Base-by-base conservation (phyloP, 2,113 vertebrate genomes). In the Sigmodon hispidus region DNA sequence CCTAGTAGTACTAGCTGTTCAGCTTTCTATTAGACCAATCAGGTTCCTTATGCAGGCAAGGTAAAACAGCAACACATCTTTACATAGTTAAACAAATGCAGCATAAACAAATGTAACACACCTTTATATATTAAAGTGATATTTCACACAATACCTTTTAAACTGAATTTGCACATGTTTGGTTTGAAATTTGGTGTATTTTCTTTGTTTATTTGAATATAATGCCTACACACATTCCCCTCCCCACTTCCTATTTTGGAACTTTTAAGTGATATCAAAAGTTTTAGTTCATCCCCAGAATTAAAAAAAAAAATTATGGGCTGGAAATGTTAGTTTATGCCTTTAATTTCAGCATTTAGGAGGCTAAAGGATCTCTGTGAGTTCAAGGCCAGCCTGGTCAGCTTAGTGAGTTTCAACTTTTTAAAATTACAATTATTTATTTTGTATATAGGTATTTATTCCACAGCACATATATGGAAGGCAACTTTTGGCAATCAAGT, bases 181-280 rank as follows among this genome's bases (percentile, higher is more conserved):
- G 85, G 75, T 69, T 90, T 70, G 36, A 88, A 43, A 88, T 79
- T 36, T 40, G 31, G 67, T 50, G 81, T 21, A 88, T 81, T 91
- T 93, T 40, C 15, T 77, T 93, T 65, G 87, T 89, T 61, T 70
- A 52, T 93, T 93, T 90, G 69, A 73, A 36, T 77, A 26, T 22
- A 87, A 89, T n/a, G 17, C 73, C 45, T 50, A 72, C 34, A 90
- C 31, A 77, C 11, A 55, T 59, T 69, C 50, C 7, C 26, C n/a
- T n/a, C 81, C 76, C 55, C 55, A 36, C 52, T 73, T 77, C 79
- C 61, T 95, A 65, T 9, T 59, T 52, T 26, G 50, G n/a, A 93
- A 65, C 22, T 86, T 89, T 91, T 90, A 93, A n/a, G 34, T 89
- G 79, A 80, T 83, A 65, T 19, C 43, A 34, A 45, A 97, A 89